Evolutionary conservation across 2,797 vertebrate species (phyloP), one percentile per base, ranked within the genome.

Genomic region (Phalanger gymnotis): DNA sequence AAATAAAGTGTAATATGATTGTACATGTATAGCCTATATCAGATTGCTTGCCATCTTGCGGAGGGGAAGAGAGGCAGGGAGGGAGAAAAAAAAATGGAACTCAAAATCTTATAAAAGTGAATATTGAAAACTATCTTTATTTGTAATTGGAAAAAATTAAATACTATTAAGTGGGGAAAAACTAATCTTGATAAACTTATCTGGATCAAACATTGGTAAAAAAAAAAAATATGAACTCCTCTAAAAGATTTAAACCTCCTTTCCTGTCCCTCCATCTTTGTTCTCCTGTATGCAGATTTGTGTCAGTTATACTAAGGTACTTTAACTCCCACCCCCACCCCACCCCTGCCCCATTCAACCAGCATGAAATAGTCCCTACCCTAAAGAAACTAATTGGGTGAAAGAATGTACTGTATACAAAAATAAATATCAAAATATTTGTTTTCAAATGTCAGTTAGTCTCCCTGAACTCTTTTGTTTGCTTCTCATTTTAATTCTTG

Each of bases 1-100:
- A 96, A 96, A 93, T 96, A 58, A 95, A 55, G 95, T 57, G 28
- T 57, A 57, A 57, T 57, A 30, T 30, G 56, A 57, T 57, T 30
- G 28, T 30, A 30, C 27, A 30, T 57, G 27, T 57, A 57, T 30
- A 57, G 28, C 27, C 30, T 57, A 57, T 57, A 57, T 57, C 56
- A 57, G 9, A 57, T 57, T 10, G 56, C 56, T 57, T 57, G 56
- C 28, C 56, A 30, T 30, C 56, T 57, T 57, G 27, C 14, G 28
- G 28, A 57, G 28, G 28, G 56, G 56, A 9, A 57, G 28, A 57
- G 56, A 9, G n/a, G n/a, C n/a, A 57, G 9, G 56, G 27, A 57
- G 56, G 9, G 56, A 57, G 28, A 57, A 57, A 57, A 57, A 57
- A 57, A 9, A 28, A 28, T 57, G 56, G 28, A 57, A 57, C 28